Evolutionary conservation across 2,113 vertebrate species (phyloP).

Genomic region (Indri indri): DNA sequence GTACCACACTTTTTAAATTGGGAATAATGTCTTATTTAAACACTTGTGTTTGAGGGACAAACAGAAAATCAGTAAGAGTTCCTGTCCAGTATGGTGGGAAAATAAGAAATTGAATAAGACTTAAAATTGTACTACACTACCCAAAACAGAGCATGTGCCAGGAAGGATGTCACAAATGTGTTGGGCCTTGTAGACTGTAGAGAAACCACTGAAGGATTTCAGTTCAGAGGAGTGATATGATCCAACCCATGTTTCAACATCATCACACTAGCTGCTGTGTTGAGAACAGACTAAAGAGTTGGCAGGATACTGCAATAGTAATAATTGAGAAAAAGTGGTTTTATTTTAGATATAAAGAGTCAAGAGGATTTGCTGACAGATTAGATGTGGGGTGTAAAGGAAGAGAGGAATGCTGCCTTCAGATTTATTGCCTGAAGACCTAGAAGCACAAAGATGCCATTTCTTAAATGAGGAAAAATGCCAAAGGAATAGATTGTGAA

Average conservation of each 20-base stretch:
- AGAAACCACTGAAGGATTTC: background rate
- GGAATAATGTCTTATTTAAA: slow-evolving; percentile 1
- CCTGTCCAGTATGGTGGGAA: background rate
- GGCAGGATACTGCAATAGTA: background rate
- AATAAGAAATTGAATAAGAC: background rate
- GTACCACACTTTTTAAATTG: background rate
- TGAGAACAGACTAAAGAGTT: background rate
- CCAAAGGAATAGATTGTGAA: background rate
- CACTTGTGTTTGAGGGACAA: background rate
- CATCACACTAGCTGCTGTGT: background rate
- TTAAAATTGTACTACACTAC: background rate
- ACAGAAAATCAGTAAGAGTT: background rate
- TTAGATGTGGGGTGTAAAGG: background rate
- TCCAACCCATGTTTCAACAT: background rate
- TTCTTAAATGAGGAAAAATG: background rate
- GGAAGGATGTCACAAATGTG: background rate
- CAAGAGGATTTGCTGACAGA: background rate
- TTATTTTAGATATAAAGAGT: background rate
- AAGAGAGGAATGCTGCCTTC: background rate
- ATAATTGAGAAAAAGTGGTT: background rate
- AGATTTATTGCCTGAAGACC: background rate
- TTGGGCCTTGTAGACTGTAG: background rate
- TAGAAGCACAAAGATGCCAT: background rate
- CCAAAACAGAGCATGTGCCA: background rate
- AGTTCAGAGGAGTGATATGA: background rate